Percentiles rank a stretch among this genome's conserved stretches.
These are phyloP conservation scores for Parthenolecanium corni DNA, from an alignment of 2,888 invertebrate genomes.

Conservation along the genomic window DNA sequence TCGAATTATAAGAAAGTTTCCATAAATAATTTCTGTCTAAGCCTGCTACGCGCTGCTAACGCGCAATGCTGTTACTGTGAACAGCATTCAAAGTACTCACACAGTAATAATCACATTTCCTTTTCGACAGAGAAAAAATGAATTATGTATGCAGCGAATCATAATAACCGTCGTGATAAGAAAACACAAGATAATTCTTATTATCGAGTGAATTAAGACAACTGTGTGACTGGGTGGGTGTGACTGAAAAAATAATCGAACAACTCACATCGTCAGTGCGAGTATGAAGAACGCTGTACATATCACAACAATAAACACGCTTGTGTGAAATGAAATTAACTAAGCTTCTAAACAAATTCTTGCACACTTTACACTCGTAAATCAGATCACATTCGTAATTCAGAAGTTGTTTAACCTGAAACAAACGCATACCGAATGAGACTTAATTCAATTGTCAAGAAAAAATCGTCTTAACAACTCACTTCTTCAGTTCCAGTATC, in stretches of 20 bases:
- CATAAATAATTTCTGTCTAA: no score
- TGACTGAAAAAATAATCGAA: not conserved
- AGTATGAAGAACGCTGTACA: constrained; percentile 17
- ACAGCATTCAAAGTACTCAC: no score
- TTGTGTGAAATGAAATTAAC: constrained; percentile 85
- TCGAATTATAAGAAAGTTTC: no score
- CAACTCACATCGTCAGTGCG: constrained; percentile 12
- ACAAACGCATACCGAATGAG: not conserved
- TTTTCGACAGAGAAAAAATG: no score
- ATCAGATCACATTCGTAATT: constrained; percentile 76
- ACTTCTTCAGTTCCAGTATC: constrained; percentile 34
- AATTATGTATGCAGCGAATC: no score
- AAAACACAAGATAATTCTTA: no score
- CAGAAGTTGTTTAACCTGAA: constrained; percentile 58
- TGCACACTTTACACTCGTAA: constrained; percentile 79
- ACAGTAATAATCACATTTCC: no score
- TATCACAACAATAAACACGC: constrained; percentile 55
- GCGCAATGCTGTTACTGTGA: no score
- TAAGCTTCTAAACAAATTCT: constrained; percentile 72
- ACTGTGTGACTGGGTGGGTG: no score
- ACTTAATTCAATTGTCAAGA: not conserved
- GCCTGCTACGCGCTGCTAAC: no score
- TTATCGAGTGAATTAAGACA: no score
- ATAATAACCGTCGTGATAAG: no score
- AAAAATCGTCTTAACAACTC: constrained; percentile 1